A percentile compares a stretch with the other conserved stretches of the same genome.
Evolutionary conservation across 2,888 invertebrate species (phyloP).

Genomic region (Napeogenes sylphis): DNA sequence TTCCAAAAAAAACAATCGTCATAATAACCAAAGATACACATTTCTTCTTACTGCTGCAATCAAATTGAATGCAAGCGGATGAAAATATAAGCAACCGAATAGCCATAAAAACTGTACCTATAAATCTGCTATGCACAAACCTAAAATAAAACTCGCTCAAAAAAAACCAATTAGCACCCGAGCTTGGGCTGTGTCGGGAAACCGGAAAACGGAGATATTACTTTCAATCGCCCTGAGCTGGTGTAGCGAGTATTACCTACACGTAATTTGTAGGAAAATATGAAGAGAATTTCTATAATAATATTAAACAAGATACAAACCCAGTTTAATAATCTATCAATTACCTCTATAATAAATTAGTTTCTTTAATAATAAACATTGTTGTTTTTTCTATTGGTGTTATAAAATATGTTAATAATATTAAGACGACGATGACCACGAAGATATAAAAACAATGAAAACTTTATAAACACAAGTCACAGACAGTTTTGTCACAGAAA

Average conservation of each 20-base stretch:
- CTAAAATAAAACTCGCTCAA: constrained; percentile 38
- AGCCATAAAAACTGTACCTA: constrained; percentile 42
- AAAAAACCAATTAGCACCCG: constrained; percentile 60
- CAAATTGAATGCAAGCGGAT: constrained; percentile 37
- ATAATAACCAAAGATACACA: constrained; percentile 12
- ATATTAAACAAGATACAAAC: constrained; percentile 5
- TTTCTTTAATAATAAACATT: background rate
- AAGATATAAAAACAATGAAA: constrained; percentile 11
- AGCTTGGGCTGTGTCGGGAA: constrained; percentile 36
- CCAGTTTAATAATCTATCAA: background rate
- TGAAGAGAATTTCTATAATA: constrained; percentile 36
- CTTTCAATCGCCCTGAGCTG: constrained; percentile 48
- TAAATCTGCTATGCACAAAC: constrained; percentile 40
- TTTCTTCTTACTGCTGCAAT: constrained; percentile 33
- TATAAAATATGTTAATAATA: background rate
- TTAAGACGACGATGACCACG: background rate
- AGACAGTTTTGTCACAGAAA: constrained; percentile 13
- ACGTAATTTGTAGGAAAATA: constrained; percentile 41
- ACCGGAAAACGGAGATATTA: constrained; percentile 50
- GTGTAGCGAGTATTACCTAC: background rate
- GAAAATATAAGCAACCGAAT: constrained; percentile 43
- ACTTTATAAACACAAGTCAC: constrained; percentile 18
- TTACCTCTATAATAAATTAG: background rate
- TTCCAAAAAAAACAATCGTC: no score
- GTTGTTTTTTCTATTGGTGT: no score